Evolutionary conservation across 2,113 vertebrate genomes (phyloP), one percentile per base, ranked within the genome.

Genomic region (Percina caprodes): DNA sequence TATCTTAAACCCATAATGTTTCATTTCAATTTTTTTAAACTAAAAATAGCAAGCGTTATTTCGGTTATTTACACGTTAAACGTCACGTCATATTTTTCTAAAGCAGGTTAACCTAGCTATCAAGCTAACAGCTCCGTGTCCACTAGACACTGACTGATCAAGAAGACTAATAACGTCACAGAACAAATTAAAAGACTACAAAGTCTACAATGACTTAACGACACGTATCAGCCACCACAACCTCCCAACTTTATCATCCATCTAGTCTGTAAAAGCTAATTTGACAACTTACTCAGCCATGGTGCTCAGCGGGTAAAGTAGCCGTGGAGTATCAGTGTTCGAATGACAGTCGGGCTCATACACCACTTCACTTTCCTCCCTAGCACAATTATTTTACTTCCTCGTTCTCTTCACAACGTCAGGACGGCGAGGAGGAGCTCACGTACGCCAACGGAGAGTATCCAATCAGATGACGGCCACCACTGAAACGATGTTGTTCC

Each of bases 211-310:
- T 24, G 1, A 33, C 19, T 35, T 0, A 39, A 74, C 21, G 16
- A 12, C 18, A 18, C 7, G 1, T 12, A 26, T 45, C 5, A 30
- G 16, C 1, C 9, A 0, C 30, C 6, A 0, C 46, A 13, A 55
- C 2, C 8, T 13, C 6, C 8, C 10, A 2, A 18, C 4, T 24
- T 52, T 0, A 9, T 1, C 26, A 15, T 14, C 19, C 46, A 0
- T n/a, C 0, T 56, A 33, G 21, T 68, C 30, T 0, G 48, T 39
- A 19, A 15, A 69, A 19, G 21, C 7, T 0, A 0, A 52, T 18
- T 13, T 2, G 0, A 21, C 19, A 67, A 94, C 95, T 94, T 90
- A 96, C 95, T 95, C 1, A 21, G 94, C 93, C 95, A 96, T 96
- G 77, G 54, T 90, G 82, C 1, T 69, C 59, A 16, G 68, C 23